Base-by-base conservation (phyloP, 2,113 vertebrate species). In the Dryoscopus gambensis region DNA sequence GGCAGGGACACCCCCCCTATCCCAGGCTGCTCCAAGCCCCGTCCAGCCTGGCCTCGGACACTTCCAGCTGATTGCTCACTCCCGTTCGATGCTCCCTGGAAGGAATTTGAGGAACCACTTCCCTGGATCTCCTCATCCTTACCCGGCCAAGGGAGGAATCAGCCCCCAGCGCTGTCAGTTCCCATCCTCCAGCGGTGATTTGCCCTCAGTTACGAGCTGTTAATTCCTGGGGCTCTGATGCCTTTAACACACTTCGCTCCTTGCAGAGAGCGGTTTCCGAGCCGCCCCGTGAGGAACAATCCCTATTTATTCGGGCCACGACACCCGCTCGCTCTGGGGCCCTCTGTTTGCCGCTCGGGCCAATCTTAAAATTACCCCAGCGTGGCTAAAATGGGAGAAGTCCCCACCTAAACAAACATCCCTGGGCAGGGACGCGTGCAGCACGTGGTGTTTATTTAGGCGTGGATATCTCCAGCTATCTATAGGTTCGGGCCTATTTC, bases 141-240 rank as follows among this genome's bases (percentile, higher is more conserved):
- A 27, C 68, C 55, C 65, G 70, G 8, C 62, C 59, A 1, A 27
- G 22, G 57, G 71, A 23, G 28, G 44, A 28, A 24, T 62, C 63
- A 11, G 1, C 31, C 70, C 37, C 44, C 70, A 35, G 49, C 15
- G 40, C 67, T 70, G 59, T 9, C 86, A 42, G 1, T 33, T 57
- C 46, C 52, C 31, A 0, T 15, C 79, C 50, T 90, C 19, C 86
- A 65, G 78, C 0, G 19, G 31, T n/a, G 11, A 31, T 91, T 90
- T 86, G 55, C 86, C 86, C 64, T 24, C 56, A 87, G 89, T 89
- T 84, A 77, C 0, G 57, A 97, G 90, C 94, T 93, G 90, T 39
- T 88, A 84, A 86, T 93, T 81, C 89, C 52, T 17, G 13, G 0
- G 35, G 33, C 83, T 90, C 65, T 67, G 89, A 63, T 64, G 82